phyloP scores from a whole-genome alignment of 2,113 vertebrate genomes.

The Myiopsitta monachus region DNA sequence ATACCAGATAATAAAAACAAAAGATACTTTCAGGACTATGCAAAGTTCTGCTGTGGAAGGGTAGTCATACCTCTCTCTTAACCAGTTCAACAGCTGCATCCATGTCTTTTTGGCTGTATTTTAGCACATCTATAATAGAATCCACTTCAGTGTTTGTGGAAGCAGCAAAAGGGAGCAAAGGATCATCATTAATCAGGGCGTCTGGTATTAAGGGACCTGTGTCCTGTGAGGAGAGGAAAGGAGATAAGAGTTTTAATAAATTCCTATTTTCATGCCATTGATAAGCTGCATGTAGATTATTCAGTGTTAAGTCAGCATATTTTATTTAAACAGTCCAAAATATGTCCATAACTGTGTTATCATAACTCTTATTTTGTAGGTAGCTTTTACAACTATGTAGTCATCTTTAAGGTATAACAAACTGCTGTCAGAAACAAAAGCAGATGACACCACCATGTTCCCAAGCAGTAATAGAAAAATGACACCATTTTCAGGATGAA shows the following conservation, averaged over 20 bases:
- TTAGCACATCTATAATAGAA: constrained; percentile 86
- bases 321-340: not conserved
- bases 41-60: not conserved
- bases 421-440: not conserved
- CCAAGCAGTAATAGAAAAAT: not conserved
- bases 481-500: not conserved
- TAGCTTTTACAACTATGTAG: not conserved
- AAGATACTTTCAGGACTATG: not conserved
- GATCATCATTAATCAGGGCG: not conserved
- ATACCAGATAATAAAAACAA: not conserved
- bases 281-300: not conserved
- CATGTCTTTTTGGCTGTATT: constrained; percentile 91
- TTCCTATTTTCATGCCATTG: not conserved
- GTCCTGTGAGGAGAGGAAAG: not conserved
- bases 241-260: not conserved
- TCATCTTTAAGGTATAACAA: not conserved
- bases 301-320: not conserved
- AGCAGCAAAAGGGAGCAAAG: constrained; percentile 19
- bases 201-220: constrained; percentile 2
- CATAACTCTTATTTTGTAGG: not conserved
- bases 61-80: constrained; percentile 64
- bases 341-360: not conserved
- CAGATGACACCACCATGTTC: not conserved
- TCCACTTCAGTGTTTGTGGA: constrained; percentile 60
- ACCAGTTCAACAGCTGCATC: constrained; percentile 80